These are phyloP conservation scores for Drosophila ambigua DNA, from an alignment of 1,140 invertebrate genomes.

Conservation along the genomic window DNA sequence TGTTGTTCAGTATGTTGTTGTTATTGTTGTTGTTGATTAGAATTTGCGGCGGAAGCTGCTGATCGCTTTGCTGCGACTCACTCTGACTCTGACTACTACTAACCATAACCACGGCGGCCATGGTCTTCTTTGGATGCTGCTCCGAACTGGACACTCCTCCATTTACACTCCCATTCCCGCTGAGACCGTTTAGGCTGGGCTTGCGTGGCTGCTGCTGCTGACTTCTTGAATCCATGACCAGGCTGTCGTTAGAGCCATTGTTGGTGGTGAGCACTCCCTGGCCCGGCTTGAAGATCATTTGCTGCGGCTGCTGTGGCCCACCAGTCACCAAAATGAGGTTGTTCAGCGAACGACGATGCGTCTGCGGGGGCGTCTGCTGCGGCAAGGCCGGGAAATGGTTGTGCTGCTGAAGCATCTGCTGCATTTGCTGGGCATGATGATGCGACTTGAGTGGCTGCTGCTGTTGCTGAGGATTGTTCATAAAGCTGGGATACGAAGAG, in stretches of 20 bases:
- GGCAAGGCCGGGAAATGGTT: conserved; percentile 84
- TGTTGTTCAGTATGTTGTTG: conserved; percentile 75
- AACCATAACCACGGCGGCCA: conserved; percentile 83
- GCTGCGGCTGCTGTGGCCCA: conserved; percentile 76
- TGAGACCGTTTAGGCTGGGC: conserved; percentile 62
- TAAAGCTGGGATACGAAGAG: conserved; percentile 84
- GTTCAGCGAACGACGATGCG: conserved; percentile 80
- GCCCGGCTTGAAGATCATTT: conserved; percentile 74
- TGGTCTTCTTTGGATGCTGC: conserved; percentile 78
- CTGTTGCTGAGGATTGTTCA: conserved; percentile 65
- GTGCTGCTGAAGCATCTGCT: conserved; percentile 77
- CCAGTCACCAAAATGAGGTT: conserved; percentile 80
- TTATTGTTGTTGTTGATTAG: conserved; percentile 74
- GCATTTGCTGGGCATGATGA: conserved; percentile 83
- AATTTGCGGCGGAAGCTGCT: conserved; percentile 52
- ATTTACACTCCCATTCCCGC: conserved; percentile 23
- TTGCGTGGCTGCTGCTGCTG: conserved; percentile 67
- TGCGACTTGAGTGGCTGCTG: conserved; percentile 75
- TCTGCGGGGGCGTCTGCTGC: conserved; percentile 73
- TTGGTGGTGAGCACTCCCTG: conserved; percentile 72
- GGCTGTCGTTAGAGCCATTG: conserved; percentile 49
- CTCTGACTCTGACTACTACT: conserved; percentile 67
- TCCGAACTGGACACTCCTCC: conserved; percentile 33
- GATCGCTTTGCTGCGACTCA: conserved; percentile 43
- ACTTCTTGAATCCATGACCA: conserved; percentile 40